Evolutionary conservation across 1,140 invertebrate genomes (phyloP).

Genomic region (Lucilia cuprina): DNA sequence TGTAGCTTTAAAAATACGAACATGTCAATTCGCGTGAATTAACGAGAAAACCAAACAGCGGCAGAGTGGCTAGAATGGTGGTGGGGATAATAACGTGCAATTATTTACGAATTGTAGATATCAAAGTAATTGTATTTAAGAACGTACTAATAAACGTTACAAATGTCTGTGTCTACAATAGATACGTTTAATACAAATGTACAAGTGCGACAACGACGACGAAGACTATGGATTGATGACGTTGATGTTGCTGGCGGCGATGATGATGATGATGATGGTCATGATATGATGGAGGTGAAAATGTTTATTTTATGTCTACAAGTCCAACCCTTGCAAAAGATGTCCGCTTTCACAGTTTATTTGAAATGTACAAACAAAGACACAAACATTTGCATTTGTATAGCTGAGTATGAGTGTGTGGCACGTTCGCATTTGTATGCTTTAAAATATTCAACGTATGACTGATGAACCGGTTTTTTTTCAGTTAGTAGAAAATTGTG

Average conservation of each 20-base stretch:
- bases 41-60: neutral
- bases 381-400: neutral
- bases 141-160: neutral
- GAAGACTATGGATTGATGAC: neutral
- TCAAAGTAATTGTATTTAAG: neutral
- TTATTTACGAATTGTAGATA: neutral
- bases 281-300: neutral
- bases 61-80: neutral
- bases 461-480: constrained; percentile 3
- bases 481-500: neutral
- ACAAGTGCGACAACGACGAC: neutral
- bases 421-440: neutral
- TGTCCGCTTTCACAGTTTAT: constrained; percentile 19
- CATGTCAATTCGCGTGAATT: neutral
- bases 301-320: constrained; percentile 7
- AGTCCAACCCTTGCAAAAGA: constrained; percentile 33
- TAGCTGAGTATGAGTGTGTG: neutral
- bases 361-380: neutral
- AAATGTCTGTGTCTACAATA: neutral
- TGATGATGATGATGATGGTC: neutral
- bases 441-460: neutral
- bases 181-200: neutral
- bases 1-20: neutral
- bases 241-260: neutral
- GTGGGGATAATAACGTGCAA: neutral